Percentiles rank a stretch among this genome's conserved stretches.
Evolutionary conservation across 1,140 invertebrate species (phyloP).

Genomic region (Parasteatoda tepidariorum): DNA sequence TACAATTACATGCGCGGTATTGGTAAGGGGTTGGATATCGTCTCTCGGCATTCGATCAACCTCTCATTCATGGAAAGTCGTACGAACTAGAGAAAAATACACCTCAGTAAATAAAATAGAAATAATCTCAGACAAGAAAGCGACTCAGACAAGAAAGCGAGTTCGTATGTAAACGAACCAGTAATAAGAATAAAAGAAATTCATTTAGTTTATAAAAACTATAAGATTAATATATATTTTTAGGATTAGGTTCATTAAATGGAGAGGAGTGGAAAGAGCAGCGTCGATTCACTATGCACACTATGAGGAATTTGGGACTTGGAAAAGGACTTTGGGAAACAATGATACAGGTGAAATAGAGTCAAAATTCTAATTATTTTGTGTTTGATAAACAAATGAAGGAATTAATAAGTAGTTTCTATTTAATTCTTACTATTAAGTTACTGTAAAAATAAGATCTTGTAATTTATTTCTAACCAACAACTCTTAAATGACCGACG

Average conservation of each 20-base stretch:
- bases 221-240: not conserved
- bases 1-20: too few species aligned
- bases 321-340: conserved; percentile 78
- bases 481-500: too few species aligned
- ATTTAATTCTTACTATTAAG: too few species aligned
- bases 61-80: too few species aligned
- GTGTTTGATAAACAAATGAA: not conserved
- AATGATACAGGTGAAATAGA: conserved; percentile 73
- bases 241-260: conserved; percentile 52
- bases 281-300: conserved; percentile 79
- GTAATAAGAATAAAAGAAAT: not conserved
- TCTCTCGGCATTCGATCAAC: conserved; percentile 78
- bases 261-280: conserved; percentile 83
- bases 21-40: conserved; percentile 80
- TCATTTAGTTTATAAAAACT: not conserved
- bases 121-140: too few species aligned
- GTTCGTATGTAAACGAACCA: too few species aligned
- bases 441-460: too few species aligned
- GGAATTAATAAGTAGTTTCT: too few species aligned
- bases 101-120: too few species aligned
- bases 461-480: too few species aligned
- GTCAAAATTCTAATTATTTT: not conserved
- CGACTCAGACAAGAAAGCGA: too few species aligned
- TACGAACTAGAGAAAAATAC: too few species aligned
- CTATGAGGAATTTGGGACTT: conserved; percentile 80